Percentiles rank a stretch among this genome's conserved stretches.
Evolutionary conservation across 2,888 invertebrate genomes (phyloP).

Genomic region (Brenthis ino): DNA sequence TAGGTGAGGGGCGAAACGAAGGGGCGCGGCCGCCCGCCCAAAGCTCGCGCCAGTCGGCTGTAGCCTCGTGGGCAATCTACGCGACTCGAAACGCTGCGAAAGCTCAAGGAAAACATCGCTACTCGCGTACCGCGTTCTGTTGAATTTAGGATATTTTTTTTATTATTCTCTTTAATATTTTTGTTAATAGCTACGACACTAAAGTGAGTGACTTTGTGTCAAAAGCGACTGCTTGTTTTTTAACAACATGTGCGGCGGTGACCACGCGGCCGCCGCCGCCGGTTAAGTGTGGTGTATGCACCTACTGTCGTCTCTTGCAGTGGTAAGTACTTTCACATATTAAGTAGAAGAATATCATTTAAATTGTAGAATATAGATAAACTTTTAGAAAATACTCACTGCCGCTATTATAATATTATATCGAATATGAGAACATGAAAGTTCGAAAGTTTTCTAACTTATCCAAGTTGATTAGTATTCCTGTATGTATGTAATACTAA

Average conservation of each 20-base stretch:
- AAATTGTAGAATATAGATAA: background rate
- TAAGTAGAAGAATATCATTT: slow-evolving; percentile 1
- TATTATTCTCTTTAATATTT: background rate
- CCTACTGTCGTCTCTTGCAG: slow-evolving; percentile 54
- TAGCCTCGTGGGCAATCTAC: slow-evolving; percentile 45
- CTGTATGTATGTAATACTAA: too few species aligned
- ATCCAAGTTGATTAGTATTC: too few species aligned
- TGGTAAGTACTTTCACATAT: slow-evolving; percentile 57
- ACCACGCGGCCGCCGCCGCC: slow-evolving; percentile 60
- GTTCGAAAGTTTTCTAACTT: too few species aligned
- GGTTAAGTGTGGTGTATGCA: slow-evolving; percentile 58
- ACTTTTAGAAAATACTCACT: background rate
- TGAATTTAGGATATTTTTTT: slow-evolving; percentile 30
- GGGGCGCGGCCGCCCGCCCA: slow-evolving; percentile 68
- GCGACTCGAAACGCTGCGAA: slow-evolving; percentile 37
- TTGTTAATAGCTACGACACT: slow-evolving; percentile 17
- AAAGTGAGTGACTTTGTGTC: slow-evolving; percentile 35
- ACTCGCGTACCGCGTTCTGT: slow-evolving; percentile 41
- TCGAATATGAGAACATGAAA: too few species aligned
- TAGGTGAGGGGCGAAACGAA: slow-evolving; percentile 59
- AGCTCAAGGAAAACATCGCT: slow-evolving; percentile 48
- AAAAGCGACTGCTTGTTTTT: slow-evolving; percentile 41
- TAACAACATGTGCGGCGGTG: slow-evolving; percentile 60
- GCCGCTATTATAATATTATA: slow-evolving; percentile 14
- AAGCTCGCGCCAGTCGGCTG: slow-evolving; percentile 50